Evolutionary conservation across 2,797 vertebrate genomes (phyloP).

Genomic region (Acipenser oxyrinchus): DNA sequence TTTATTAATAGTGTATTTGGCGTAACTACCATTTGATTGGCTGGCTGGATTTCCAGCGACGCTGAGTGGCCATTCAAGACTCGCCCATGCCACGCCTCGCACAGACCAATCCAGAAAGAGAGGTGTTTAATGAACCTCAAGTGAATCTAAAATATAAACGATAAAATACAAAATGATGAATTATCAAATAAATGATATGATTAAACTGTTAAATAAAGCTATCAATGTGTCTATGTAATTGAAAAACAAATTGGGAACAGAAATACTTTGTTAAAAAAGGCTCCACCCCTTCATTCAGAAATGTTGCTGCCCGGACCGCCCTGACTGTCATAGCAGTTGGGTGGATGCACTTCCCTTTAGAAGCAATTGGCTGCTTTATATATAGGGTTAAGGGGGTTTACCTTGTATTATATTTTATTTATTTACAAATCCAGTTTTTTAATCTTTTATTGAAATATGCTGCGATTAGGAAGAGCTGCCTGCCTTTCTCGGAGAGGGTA

Average conservation of each 20-base stretch:
- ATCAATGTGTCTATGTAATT: too few species aligned
- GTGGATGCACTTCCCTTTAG: background rate
- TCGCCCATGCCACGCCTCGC: slow-evolving; percentile 32
- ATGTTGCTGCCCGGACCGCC: slow-evolving; percentile 15
- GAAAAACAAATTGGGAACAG: background rate
- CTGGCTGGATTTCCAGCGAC: slow-evolving; percentile 9
- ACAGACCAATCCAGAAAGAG: slow-evolving; percentile 28
- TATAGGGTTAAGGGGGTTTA: background rate
- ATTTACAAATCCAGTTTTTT: background rate
- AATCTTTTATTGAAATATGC: slow-evolving; percentile 34
- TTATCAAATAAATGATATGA: background rate
- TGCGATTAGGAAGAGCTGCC: slow-evolving; percentile 37
- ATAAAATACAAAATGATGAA: background rate
- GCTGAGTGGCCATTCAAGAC: slow-evolving; percentile 39
- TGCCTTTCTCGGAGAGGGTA: slow-evolving; percentile 49
- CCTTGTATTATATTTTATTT: background rate
- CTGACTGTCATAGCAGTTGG: slow-evolving; percentile 1
- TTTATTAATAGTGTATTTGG: slow-evolving; percentile 21
- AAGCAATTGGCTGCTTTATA: background rate
- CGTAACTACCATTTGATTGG: slow-evolving; percentile 37
- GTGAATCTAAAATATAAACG: background rate
- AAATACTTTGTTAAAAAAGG: accelerated
- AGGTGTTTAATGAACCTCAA: background rate
- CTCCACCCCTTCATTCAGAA: background rate
- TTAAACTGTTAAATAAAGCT: background rate